Percentiles rank a stretch among this genome's conserved stretches.
phyloP scores from a whole-genome alignment of 2,113 vertebrate species.

The Alethe castanea region DNA sequence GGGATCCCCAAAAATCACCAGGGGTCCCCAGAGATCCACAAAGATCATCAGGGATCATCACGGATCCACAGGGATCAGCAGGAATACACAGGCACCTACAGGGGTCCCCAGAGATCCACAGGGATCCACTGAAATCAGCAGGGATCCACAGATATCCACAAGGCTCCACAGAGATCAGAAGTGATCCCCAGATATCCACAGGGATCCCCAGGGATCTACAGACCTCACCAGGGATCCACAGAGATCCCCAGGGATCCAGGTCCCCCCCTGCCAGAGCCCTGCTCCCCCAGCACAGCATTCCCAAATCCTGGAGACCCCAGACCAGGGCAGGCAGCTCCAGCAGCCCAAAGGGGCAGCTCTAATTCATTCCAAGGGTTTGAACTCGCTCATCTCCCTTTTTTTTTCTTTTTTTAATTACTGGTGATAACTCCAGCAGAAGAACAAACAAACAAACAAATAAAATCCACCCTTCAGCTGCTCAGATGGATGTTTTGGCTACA shows the following conservation, averaged over 20 bases:
- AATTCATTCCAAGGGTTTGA: background rate
- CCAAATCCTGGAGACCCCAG: background rate
- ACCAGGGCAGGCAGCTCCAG: background rate
- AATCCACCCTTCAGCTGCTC: constrained; percentile 23
- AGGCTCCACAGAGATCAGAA: too few species aligned
- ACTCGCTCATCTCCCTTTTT: background rate
- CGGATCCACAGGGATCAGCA: too few species aligned
- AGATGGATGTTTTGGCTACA: constrained; percentile 45
- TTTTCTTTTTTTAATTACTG: constrained; percentile 22
- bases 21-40: background rate
- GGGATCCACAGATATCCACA: too few species aligned
- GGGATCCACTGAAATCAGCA: too few species aligned
- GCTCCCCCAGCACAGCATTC: rapidly evolving
- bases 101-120: too few species aligned
- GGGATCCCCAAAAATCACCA: rapidly evolving
- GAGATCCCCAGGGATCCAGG: rapidly evolving
- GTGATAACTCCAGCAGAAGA: constrained; percentile 17
- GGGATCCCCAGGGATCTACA: too few species aligned
- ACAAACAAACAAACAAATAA: constrained; percentile 46
- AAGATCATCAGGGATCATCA: background rate
- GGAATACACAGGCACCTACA: too few species aligned
- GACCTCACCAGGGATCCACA: too few species aligned
- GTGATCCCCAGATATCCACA: background rate
- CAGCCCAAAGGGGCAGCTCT: background rate
- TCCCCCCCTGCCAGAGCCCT: background rate